These are phyloP conservation scores for Motacilla tschutschensis DNA, from an alignment of 2,113 vertebrate species.

Conservation along the genomic window DNA sequence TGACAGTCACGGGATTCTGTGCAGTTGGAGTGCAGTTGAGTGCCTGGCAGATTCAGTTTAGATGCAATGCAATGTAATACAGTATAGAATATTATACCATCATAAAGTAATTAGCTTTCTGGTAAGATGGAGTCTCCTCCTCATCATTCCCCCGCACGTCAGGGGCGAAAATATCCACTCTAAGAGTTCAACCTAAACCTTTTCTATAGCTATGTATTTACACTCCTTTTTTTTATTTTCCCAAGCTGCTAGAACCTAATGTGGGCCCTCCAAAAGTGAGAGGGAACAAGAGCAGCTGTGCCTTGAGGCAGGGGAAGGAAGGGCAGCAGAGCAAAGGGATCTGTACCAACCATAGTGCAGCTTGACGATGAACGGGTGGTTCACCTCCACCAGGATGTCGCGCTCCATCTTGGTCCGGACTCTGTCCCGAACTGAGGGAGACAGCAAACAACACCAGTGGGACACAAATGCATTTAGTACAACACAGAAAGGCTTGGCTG, in stretches of 20 bases:
- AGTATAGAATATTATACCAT: no score
- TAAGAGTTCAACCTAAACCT: background rate
- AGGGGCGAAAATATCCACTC: no score
- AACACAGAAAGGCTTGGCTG: background rate
- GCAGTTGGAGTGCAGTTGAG: no score
- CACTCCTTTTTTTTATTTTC: no score
- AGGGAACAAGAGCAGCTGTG: background rate
- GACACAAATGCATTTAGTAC: background rate
- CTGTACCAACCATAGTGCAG: constrained; percentile 93
- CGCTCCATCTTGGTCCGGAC: constrained; percentile 97
- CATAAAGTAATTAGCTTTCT: no score
- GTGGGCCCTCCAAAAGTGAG: background rate
- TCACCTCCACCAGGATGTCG: constrained; percentile 97
- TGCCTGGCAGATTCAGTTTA: no score
- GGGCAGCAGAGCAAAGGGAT: background rate
- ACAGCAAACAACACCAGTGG: background rate
- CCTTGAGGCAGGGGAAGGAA: background rate
- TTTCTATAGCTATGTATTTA: fast-evolving
- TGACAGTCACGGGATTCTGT: no score
- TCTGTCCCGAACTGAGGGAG: constrained; percentile 87
- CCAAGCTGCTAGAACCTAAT: background rate
- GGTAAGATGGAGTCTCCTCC: no score
- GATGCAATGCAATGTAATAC: no score
- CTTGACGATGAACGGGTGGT: constrained; percentile 98
- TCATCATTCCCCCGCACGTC: no score